Evolutionary conservation across 2,888 invertebrate species (phyloP).

Genomic region (Galerucella nymphaeae): DNA sequence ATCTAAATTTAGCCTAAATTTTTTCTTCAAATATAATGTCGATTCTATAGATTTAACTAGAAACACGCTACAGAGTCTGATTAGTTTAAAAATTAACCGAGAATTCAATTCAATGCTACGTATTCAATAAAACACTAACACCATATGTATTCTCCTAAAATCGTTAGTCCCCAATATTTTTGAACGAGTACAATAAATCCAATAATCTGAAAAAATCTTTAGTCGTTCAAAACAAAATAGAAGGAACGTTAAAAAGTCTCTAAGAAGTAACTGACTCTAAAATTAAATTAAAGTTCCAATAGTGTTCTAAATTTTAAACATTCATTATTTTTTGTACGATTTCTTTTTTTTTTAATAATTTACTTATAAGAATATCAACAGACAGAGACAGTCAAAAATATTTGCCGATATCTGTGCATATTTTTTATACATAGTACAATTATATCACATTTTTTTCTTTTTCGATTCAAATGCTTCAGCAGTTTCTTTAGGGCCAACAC

Average conservation of each 20-base stretch:
- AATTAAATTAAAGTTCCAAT: slow-evolving; percentile 31
- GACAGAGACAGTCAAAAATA: slow-evolving; percentile 48
- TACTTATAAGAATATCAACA: slow-evolving; percentile 45
- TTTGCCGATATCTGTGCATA: slow-evolving; percentile 44
- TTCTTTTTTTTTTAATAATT: slow-evolving; percentile 43
- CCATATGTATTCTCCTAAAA: slow-evolving; percentile 29
- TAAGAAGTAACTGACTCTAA: slow-evolving; percentile 25
- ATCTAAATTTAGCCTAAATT: slow-evolving; percentile 52
- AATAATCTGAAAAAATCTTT: slow-evolving; percentile 13
- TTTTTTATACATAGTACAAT: slow-evolving; percentile 51
- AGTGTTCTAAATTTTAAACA: slow-evolving; percentile 38
- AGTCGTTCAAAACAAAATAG: neutral
- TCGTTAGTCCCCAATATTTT: slow-evolving; percentile 10
- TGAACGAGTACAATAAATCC: neutral
- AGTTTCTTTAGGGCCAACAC: slow-evolving; percentile 21
- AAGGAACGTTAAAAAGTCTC: slow-evolving; percentile 17
- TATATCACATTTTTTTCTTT: slow-evolving; percentile 51
- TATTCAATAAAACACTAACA: slow-evolving; percentile 23
- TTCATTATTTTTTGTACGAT: slow-evolving; percentile 45
- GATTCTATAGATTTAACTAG: slow-evolving; percentile 46
- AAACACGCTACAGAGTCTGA: slow-evolving; percentile 42
- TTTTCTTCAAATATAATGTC: slow-evolving; percentile 43
- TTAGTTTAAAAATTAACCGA: slow-evolving; percentile 33
- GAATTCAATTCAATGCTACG: slow-evolving; percentile 15
- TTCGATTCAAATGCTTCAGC: slow-evolving; percentile 50